phyloP scores from a whole-genome alignment of 2,113 vertebrate genomes.

The Pristiophorus japonicus region DNA sequence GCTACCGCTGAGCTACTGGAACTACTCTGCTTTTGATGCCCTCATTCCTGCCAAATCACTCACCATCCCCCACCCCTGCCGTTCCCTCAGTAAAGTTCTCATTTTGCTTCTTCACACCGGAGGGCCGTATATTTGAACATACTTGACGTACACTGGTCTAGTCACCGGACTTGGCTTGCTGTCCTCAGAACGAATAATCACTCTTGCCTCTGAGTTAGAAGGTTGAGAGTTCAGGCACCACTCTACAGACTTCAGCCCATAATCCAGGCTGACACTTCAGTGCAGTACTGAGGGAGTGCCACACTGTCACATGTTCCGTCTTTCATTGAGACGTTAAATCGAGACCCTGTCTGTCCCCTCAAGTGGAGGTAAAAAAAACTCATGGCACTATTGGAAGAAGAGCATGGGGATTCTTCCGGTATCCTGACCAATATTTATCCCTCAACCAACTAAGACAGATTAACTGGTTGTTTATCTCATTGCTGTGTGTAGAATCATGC shows the following conservation, averaged over 20 bases:
- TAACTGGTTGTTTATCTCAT: too few relatives aligned
- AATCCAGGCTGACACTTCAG: not conserved
- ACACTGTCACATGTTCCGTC: not conserved
- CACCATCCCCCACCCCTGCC: not conserved
- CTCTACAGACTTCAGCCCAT: not conserved
- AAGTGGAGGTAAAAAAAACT: not conserved
- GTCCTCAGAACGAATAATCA: not conserved
- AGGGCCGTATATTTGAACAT: not conserved
- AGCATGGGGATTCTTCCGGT: not conserved
- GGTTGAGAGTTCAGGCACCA: not conserved
- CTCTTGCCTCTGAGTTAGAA: not conserved
- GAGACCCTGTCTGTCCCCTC: not conserved
- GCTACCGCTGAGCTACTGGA: not conserved
- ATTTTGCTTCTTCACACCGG: not conserved
- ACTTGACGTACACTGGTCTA: not conserved
- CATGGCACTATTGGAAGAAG: not conserved
- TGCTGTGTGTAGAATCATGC: too few relatives aligned
- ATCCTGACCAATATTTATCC: not conserved
- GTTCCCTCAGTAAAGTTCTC: not conserved
- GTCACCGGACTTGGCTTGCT: not conserved
- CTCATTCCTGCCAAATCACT: not conserved
- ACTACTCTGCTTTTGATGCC: not conserved
- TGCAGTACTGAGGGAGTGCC: not conserved
- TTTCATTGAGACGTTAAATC: not conserved
- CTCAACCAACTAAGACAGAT: too few relatives aligned